These are phyloP conservation scores for Melieria omissa DNA, from an alignment of 2,888 invertebrate genomes.

Conservation along the genomic window DNA sequence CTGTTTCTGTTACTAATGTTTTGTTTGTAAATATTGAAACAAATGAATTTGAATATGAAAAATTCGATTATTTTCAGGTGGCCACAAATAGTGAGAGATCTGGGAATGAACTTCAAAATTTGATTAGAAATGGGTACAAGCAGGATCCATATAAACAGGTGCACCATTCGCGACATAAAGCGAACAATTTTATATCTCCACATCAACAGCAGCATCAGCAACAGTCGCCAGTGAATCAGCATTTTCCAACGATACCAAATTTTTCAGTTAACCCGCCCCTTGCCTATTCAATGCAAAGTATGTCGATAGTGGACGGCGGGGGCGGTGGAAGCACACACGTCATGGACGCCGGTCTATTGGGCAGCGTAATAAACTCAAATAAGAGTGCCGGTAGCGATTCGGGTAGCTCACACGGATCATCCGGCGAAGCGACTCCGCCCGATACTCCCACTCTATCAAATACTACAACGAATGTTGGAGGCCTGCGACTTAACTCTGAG, in stretches of 20 bases:
- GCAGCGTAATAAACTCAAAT: slow-evolving; percentile 52
- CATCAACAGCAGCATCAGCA: slow-evolving; percentile 56
- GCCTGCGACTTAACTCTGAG: slow-evolving; percentile 43
- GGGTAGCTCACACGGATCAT: slow-evolving; percentile 66
- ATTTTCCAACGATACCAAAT: slow-evolving; percentile 51
- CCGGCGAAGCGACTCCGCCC: slow-evolving; percentile 65
- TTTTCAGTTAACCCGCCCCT: slow-evolving; percentile 28
- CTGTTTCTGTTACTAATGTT: too few species aligned
- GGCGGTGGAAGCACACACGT: slow-evolving; percentile 44
- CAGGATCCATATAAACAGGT: slow-evolving; percentile 49
- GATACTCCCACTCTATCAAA: slow-evolving; percentile 63
- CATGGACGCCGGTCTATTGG: slow-evolving; percentile 47
- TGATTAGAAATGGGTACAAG: slow-evolving; percentile 63
- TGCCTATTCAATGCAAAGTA: slow-evolving; percentile 60
- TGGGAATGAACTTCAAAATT: slow-evolving; percentile 59
- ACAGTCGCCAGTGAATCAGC: slow-evolving; percentile 55
- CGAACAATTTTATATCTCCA: slow-evolving; percentile 57
- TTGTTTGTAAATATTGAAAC: too few species aligned
- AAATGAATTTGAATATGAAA: background rate
- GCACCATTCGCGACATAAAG: slow-evolving; percentile 51
- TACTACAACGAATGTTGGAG: slow-evolving; percentile 43
- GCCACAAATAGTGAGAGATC: slow-evolving; percentile 58
- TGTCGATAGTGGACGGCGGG: slow-evolving; percentile 53
- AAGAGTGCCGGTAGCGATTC: slow-evolving; percentile 65
- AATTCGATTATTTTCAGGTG: slow-evolving; percentile 48